Evolutionary conservation across 92 coral and sea anemone species (phyloP), one percentile per base, ranked within the genome.

Genomic region (Pocillopora meandrina): DNA sequence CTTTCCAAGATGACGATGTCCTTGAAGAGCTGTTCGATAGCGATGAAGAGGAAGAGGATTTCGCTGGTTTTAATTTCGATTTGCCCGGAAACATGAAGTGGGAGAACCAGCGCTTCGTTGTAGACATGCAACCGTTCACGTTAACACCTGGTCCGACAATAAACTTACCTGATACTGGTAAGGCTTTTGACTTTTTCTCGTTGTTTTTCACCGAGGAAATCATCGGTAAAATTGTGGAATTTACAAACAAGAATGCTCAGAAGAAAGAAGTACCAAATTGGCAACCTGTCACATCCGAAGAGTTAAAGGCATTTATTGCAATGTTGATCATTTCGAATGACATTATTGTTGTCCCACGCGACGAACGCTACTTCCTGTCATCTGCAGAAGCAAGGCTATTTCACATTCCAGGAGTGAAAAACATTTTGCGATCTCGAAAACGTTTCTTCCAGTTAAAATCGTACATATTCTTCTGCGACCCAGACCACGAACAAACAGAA

Each of bases 401-500:
- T 78, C 85, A 86, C 71, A 62, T 62, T 5, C 89, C 83, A 75
- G 82, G 82, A 9, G 73, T 85, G 47, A 69, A 60, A 69, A 77
- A 78, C 52, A 35, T 85, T 71, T 70, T 78, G 19, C 31, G 47
- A 10, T 67, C 89, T 66, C 69, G 31, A 57, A 78, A 77, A 55
- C 71, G 61, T 14, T 75, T 72, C 63, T 89, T 89, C 76, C 72
- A 76, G 18, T 58, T 84, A 26, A 89, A 67, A 36, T 70, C 36
- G 58, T 87, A 80, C 47, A 77, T 89, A 61, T 89, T 12, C 85
- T 89, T 89, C 75, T 84, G 74, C 74, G 79, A 89, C 56, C 89
- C 89, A 13, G 18, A 77, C 35, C 78, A 84, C 23, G 77, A 71
- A 3, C 58, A 7, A 12, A 84, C 83, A 1, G 65, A 72, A 47